These are phyloP conservation scores for Sclerurus mexicanus DNA, from an alignment of 2,113 vertebrate genomes.

Conservation along the genomic window DNA sequence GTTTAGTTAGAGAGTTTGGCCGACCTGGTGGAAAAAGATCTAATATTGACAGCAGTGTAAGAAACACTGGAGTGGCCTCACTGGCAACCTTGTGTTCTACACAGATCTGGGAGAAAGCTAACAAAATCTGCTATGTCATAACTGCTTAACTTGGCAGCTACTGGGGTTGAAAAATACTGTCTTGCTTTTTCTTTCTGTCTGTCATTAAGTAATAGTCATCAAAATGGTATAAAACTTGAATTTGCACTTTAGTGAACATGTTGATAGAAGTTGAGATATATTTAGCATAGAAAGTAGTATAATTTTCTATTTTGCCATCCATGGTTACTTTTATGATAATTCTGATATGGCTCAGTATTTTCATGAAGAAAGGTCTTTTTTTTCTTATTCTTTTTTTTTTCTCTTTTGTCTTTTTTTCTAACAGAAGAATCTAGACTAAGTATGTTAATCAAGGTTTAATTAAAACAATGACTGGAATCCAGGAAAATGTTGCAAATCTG, in stretches of 20 bases:
- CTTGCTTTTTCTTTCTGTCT: not conserved
- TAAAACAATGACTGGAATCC: slow-evolving; percentile 9
- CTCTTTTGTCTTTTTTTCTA: fast-evolving
- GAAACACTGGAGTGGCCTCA: not conserved
- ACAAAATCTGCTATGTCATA: not conserved
- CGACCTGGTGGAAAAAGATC: not conserved
- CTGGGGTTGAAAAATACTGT: not conserved
- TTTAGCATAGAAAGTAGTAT: not conserved
- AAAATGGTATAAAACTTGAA: not conserved
- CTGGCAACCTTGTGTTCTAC: not conserved
- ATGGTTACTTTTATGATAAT: not conserved
- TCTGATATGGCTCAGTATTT: not conserved
- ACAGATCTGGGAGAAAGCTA: not conserved
- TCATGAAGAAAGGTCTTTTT: not conserved
- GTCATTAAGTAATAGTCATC: not conserved
- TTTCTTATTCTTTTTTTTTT: too few species aligned
- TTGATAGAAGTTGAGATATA: not conserved
- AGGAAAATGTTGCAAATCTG: slow-evolving; percentile 17
- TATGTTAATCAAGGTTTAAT: not conserved
- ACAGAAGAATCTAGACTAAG: not conserved
- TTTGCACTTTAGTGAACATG: not conserved
- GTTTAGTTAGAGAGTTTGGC: not conserved
- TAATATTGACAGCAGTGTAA: not conserved
- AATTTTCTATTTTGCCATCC: not conserved
- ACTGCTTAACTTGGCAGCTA: not conserved